Evolutionary conservation across 2,888 invertebrate genomes (phyloP).

Genomic region (Artemia sp.): DNA sequence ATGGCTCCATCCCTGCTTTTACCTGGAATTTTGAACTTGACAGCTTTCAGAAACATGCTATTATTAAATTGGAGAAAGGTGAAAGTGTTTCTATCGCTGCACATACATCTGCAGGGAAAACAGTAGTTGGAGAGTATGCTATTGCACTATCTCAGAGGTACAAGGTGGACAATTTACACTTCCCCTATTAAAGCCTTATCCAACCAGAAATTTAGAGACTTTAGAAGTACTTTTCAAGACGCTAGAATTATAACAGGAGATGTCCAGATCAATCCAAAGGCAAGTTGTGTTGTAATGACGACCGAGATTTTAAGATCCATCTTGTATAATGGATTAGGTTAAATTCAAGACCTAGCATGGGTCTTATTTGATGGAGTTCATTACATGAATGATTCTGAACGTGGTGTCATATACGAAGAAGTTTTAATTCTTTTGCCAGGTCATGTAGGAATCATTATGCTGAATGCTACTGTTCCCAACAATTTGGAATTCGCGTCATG

Average conservation of each 20-base stretch:
- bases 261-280: too few relatives aligned
- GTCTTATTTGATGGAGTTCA: constrained; percentile 66
- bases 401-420: constrained; percentile 99
- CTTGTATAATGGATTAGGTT: constrained; percentile 82
- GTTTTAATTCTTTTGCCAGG: constrained; percentile 84
- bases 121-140: constrained; percentile 97
- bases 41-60: too few relatives aligned
- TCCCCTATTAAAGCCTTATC: constrained; percentile 97
- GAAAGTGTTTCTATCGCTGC: too few relatives aligned
- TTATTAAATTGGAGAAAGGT: too few relatives aligned
- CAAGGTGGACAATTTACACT: constrained; percentile 82
- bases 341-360: constrained; percentile 87
- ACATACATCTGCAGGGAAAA: constrained; percentile 59
- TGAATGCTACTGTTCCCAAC: constrained; percentile 97
- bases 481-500: constrained; percentile 86
- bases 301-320: constrained; percentile 83
- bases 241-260: constrained; percentile 83
- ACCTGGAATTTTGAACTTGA: too few relatives aligned
- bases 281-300: too few relatives aligned
- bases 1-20: too few relatives aligned
- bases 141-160: constrained; percentile 85
- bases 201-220: constrained; percentile 96
- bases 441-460: constrained; percentile 85
- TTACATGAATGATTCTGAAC: constrained; percentile 25
- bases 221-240: constrained; percentile 36